phyloP scores from a whole-genome alignment of 1,140 invertebrate genomes.

The Thalassaphorura encarpata region DNA sequence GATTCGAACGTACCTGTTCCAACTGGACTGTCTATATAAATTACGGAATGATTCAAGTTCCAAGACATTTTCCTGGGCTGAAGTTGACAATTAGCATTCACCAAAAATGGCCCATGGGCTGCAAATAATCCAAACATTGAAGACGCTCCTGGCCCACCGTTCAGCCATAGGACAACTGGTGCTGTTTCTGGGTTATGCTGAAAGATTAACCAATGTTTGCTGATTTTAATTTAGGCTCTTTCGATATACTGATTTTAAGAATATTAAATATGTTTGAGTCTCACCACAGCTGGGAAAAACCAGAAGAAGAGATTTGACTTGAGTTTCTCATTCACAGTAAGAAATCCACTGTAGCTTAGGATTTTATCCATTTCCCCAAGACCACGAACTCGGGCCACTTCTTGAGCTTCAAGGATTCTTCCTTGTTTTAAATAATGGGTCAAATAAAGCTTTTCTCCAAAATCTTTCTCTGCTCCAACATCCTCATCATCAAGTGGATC shows the following conservation, averaged over 20 bases:
- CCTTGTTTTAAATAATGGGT: conserved; percentile 39
- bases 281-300: conserved; percentile 39
- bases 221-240: too few relatives aligned
- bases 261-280: too few relatives aligned
- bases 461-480: too few relatives aligned
- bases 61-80: conserved; percentile 39
- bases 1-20: too few relatives aligned
- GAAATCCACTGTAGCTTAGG: conserved; percentile 40
- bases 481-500: too few relatives aligned
- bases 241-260: too few relatives aligned
- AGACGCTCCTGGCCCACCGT: conserved; percentile 44
- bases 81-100: conserved; percentile 41
- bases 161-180: conserved; percentile 44
- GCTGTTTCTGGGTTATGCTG: conserved; percentile 33
- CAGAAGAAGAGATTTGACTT: conserved; percentile 47
- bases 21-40: conserved; percentile 23
- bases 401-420: conserved; percentile 35
- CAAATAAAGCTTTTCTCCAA: conserved; percentile 38
- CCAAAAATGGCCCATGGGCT: conserved; percentile 42
- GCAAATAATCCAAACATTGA: conserved; percentile 46
- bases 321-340: conserved; percentile 42
- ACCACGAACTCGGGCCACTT: conserved; percentile 26
- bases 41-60: conserved; percentile 42
- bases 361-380: conserved; percentile 24
- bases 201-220: too few relatives aligned